Base-by-base conservation (phyloP, 92 coral and sea anemone species). In the Umimayanthus kanabou region DNA sequence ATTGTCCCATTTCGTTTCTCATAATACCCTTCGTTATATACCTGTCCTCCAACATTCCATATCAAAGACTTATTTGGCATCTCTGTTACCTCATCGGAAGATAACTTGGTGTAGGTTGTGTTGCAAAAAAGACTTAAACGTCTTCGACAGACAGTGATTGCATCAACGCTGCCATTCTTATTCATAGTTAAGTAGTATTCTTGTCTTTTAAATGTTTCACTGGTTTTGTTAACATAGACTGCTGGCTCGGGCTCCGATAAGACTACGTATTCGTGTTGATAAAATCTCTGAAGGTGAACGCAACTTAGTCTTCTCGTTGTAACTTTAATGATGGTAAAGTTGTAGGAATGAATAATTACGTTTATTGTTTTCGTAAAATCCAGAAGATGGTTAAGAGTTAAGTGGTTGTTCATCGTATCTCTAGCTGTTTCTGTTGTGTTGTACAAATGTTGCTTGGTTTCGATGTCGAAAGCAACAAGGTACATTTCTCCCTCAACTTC, bases 81-180 rank as follows among this genome's bases (percentile, higher is more conserved):
- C 16, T 80, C 9, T 29, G 72, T 64, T n/a, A 80, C 77, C 39
- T 89, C 91, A 10, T 47, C 43, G 25, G 61, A 16, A 3, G 39
- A 42, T 33, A 92, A 22, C 33, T 39, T 43, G 30, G 81, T 61
- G 76, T 77, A 92, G 28, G 64, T 64, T 26, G 83, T 79, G 39
- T 92, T 86, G 76, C 94, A 92, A 70, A 72, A 77, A 75, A 86
- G 4, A 5, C 20, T 73, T 45, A 85, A 73, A 73, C 53, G 40
- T 87, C 39, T 70, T 70, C 75, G 37, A 70, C 75, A 70, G 33
- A 70, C 75, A 25, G 39, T 70, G 75, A 70, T 70, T 70, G 14
- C 15, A 33, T 70, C 39, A 70, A 70, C 30, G 10, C 75, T 70
- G 15, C 13, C 16, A n/a, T 70, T 70, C 4, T 33, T 28, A 11